Evolutionary conservation across 2,797 vertebrate species (phyloP).

Genomic region (Moxostoma hubbsi): DNA sequence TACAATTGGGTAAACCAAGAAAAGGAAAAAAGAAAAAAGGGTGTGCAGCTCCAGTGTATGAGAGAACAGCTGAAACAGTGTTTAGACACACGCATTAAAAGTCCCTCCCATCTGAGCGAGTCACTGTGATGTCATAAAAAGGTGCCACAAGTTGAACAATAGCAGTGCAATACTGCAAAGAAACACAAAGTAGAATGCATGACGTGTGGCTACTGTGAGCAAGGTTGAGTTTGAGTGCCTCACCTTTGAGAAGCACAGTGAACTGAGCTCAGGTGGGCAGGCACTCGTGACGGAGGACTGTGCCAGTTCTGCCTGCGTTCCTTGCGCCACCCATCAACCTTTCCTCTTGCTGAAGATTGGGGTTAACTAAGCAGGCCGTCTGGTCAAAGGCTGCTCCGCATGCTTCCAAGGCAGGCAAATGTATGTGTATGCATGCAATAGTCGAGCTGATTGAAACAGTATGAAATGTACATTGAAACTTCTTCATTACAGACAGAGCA

Average conservation of each 20-base stretch:
- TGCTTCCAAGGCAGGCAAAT: not conserved
- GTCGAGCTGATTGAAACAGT: too few species aligned
- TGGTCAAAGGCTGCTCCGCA: constrained; percentile 3
- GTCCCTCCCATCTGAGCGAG: constrained; percentile 33
- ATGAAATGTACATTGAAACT: constrained; percentile 35
- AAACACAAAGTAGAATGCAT: constrained; percentile 38
- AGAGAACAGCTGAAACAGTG: constrained; percentile 46
- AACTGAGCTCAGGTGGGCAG: constrained; percentile 37
- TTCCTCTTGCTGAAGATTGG: constrained; percentile 72
- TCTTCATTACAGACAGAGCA: constrained; percentile 8
- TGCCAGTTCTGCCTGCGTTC: constrained; percentile 12
- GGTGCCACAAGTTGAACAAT: constrained; percentile 35
- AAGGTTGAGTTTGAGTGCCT: constrained; percentile 70
- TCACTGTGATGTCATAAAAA: constrained; percentile 50
- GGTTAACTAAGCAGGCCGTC: constrained; percentile 63
- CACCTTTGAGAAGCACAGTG: constrained; percentile 61
- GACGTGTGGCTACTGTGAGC: constrained; percentile 56
- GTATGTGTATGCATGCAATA: constrained; percentile 6
- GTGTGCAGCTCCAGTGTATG: constrained; percentile 53
- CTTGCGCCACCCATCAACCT: constrained; percentile 62
- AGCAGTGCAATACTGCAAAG: constrained; percentile 35
- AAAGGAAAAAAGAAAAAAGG: constrained; percentile 17
- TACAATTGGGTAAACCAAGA: constrained; percentile 13
- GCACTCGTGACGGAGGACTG: not conserved
- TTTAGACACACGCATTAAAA: constrained; percentile 13